These are phyloP conservation scores for Crax fasciolata DNA, from an alignment of 2,797 vertebrate species.

Conservation along the genomic window DNA sequence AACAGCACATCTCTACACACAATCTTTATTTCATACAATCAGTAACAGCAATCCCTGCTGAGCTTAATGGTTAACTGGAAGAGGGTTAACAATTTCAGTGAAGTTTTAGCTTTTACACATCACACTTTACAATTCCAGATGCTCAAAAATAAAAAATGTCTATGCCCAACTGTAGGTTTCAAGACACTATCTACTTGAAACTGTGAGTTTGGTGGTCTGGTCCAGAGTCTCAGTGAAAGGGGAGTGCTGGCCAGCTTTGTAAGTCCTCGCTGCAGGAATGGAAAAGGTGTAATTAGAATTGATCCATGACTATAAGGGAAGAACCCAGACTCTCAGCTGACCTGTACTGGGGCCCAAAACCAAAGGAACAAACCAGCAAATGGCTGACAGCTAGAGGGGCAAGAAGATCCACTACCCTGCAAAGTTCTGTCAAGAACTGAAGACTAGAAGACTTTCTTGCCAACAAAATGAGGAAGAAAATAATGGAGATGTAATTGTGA, in stretches of 20 bases:
- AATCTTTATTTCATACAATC: background rate
- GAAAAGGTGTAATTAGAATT: background rate
- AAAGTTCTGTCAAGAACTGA: background rate
- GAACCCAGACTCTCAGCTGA: background rate
- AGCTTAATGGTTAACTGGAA: background rate
- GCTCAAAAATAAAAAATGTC: background rate
- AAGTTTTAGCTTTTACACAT: background rate
- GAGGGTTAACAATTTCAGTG: background rate
- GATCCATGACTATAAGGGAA: background rate
- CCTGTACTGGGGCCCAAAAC: background rate
- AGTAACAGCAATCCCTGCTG: background rate
- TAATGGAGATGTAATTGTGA: background rate
- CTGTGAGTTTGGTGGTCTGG: background rate
- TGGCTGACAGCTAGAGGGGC: background rate
- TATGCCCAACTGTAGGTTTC: background rate
- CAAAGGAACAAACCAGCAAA: background rate
- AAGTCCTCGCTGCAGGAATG: background rate
- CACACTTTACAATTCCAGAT: background rate
- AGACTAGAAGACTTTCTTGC: background rate
- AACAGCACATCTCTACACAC: rapidly evolving
- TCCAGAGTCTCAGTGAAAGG: background rate
- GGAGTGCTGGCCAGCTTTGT: background rate
- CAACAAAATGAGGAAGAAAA: background rate
- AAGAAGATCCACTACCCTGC: background rate
- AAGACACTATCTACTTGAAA: background rate